Evolutionary conservation across 2,113 vertebrate species (phyloP), one percentile per base, ranked within the genome.

Genomic region (Mugil cephalus): DNA sequence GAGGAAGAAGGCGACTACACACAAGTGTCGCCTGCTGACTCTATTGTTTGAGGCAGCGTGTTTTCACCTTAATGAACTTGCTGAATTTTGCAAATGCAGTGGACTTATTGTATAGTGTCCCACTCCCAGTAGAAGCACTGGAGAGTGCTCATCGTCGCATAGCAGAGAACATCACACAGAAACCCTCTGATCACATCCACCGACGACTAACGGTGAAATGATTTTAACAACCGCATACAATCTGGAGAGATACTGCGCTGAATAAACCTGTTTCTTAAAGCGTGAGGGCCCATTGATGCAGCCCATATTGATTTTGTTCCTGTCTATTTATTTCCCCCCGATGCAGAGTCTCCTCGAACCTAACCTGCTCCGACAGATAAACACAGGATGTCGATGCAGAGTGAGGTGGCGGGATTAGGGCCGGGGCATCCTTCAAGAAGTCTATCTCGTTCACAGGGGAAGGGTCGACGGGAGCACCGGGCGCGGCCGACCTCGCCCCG

Each of bases 381-480:
- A 91, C 77, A 82, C 67, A 36, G 21, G 39, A 43, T n/a, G 30
- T 82, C 77, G 34, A 89, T 90, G 82, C 82, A 66, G 55, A 78
- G 69, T 15, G 74, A 79, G 72, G 79, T 38, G 59, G 30, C 18
- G 11, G 80, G 77, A 86, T 86, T 80, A 76, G 68, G n/a, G 24
- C 53, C 5, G 69, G 48, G 74, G 78, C 82, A 86, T 89, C 77
- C 75, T 87, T 90, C 82, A 88, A 87, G 78, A 74, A 69, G 75
- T 73, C 17, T 6, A 70, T 83, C 84, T 85, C 18, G 14, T 81
- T 86, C 75, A 71, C 81, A 75, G 61, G 76, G 64, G 55, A 80
- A 52, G 69, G 87, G 81, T 88, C 83, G 85, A 52, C 6, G 4
- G 47, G 73, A 60, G 70, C 45, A 12, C 14, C 0, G 11, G 36